Base-by-base conservation (phyloP, 1,140 invertebrate species). In the Zaprionus gabonicus region DNA sequence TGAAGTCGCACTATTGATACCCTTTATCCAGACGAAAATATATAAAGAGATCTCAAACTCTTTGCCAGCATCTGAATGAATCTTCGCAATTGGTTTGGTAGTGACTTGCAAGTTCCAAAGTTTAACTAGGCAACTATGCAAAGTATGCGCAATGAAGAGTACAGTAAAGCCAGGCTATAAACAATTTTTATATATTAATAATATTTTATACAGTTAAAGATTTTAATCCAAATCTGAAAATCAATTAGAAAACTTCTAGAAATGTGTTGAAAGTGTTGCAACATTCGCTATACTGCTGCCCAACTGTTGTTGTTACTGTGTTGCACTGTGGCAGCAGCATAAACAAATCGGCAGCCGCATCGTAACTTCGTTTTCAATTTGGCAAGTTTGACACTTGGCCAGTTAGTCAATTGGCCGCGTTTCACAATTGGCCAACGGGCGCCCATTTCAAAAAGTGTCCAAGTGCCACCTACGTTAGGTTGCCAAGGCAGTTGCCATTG, bases 291-390 rank as follows among this genome's bases (percentile, higher is more conserved):
- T 66, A 28, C 15, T 2, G 23, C 13, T 3, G 7, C 6, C 15
- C 15, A 10, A 56, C 62, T 64, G 62, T 46, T 58, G 17, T 49
- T 57, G 62, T 46, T 58, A 15, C 46, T 57, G 36, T 20, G 49
- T 31, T 63, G 60, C 17, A 31, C 38, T 56, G 66, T 56, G 66
- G 80, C 73, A 77, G 83, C 67, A 77, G 78, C 83, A 84, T 87
- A 87, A 86, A 86, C 80, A 82, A 82, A 86, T 86, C 76, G 25
- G 66, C 77, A 78, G 72, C 73, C 76, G 83, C 84, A 85, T 87
- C 83, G 80, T 87, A 87, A 87, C 80, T 87, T 88, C 83, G 78
- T 87, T 87, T 87, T 81, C 83, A 88, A 87, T 87, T 87, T 87
- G 83, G 74, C 84, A 87, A 87, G 80, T 88, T 87, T 83, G 81